Evolutionary conservation across 2,888 invertebrate genomes (phyloP).

Genomic region (Tenthredo notha): DNA sequence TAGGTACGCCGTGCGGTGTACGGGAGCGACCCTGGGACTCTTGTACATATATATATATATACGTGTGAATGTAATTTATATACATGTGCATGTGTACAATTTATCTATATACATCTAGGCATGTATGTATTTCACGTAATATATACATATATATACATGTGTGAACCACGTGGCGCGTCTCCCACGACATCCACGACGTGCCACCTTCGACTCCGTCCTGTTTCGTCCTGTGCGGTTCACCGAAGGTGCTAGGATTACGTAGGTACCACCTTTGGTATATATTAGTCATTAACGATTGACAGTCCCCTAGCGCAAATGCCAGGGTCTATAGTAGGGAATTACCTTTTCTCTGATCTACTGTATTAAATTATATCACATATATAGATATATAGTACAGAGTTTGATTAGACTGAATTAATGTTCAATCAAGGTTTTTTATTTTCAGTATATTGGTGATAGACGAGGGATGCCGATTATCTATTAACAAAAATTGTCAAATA

Average conservation of each 20-base stretch:
- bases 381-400: not conserved
- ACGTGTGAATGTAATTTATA: not conserved
- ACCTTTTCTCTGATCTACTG: not conserved
- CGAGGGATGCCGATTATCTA: not conserved
- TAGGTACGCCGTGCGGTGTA: constrained; percentile 26
- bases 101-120: not conserved
- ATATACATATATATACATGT: constrained; percentile 57
- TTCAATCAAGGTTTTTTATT: not conserved
- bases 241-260: constrained; percentile 60
- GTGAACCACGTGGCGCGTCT: constrained; percentile 56
- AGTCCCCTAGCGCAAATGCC: constrained; percentile 56
- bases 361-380: not conserved
- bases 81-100: not conserved
- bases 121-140: not conserved
- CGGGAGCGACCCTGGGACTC: constrained; percentile 40
- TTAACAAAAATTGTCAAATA: not conserved
- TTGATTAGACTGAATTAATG: not conserved
- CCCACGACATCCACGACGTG: constrained; percentile 55
- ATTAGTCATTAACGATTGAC: constrained; percentile 74
- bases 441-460: not conserved
- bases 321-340: constrained; percentile 12
- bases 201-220: constrained; percentile 44
- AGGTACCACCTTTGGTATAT: constrained; percentile 62
- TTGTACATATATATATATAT: not conserved
- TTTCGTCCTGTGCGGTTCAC: constrained; percentile 53